Base-by-base conservation (phyloP, 2,113 vertebrate genomes). In the Dermatemys mawii region DNA sequence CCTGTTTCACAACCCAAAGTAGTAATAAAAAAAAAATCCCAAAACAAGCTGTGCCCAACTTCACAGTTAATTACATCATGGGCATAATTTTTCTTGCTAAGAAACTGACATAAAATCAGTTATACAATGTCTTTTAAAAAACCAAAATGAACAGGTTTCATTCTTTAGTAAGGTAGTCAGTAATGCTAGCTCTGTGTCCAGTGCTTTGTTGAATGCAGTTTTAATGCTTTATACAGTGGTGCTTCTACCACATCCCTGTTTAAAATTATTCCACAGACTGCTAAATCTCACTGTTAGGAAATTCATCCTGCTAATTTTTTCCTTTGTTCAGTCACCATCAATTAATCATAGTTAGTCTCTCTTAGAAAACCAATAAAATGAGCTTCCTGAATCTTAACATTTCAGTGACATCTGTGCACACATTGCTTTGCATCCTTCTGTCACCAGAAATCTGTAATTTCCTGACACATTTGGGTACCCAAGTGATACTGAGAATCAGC, bases 21-120 rank as follows among this genome's bases (percentile, higher is more conserved):
- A 11, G n/a, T n/a, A n/a, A n/a, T 19, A 7, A 51, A 21, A 51
- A 51, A 67, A 67, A 17, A 75, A 75, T 48, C n/a, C n/a, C n/a
- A n/a, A 38, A 27, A 27, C 11, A 44, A 76, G 41, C 11, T 27
- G 22, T 46, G 38, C 41, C 73, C 73, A 26, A 78, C n/a, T 81
- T 95, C 0, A 67, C 35, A 1, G 5, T 8, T 16, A 54, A 9
- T 78, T 1, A 0, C 89, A 41, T 41, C 76, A 51, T 29, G 50
- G 81, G 8, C 0, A 0, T 41, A 38, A 26, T 41, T 14, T 49
- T 3, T 82, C 6, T 2, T 2, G 35, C 57, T 73, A 7, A 11
- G 46, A 92, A 11, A 46, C 83, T 1, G 5, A 83, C 60, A 76
- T 84, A 93, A 70, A 3, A 1, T 19, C 83, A 51, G 44, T 83